Evolutionary conservation across 2,113 vertebrate species (phyloP).

Genomic region (Phylloscopus trochilus): DNA sequence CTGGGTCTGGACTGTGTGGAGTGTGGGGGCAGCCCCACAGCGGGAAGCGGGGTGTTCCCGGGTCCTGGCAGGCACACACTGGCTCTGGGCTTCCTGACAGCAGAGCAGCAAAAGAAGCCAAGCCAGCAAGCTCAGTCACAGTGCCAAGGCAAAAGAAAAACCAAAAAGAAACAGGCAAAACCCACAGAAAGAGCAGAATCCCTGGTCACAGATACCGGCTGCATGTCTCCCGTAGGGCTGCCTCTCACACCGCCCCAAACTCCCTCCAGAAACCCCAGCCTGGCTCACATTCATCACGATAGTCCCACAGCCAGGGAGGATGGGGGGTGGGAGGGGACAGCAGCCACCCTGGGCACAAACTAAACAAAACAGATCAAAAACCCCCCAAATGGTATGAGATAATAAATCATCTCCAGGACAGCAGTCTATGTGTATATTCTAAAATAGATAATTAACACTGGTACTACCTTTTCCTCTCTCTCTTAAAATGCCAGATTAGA

Average conservation of each 20-base stretch:
- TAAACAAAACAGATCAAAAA: not conserved
- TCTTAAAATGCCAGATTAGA: not conserved
- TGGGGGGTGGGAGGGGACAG: not conserved
- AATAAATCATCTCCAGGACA: not conserved
- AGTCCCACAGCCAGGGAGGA: not conserved
- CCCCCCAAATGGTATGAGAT: not conserved
- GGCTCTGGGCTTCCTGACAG: not conserved
- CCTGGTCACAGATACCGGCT: not conserved
- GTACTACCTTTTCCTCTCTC: not conserved
- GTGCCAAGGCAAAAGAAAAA: no score
- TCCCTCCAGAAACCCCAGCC: accelerated
- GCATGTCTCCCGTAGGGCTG: no score
- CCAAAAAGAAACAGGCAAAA: not conserved
- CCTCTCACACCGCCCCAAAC: accelerated
- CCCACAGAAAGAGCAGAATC: not conserved
- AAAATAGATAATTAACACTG: not conserved
- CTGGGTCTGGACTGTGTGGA: no score
- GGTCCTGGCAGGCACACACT: no score
- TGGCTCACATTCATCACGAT: accelerated
- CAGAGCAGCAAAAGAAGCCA: not conserved
- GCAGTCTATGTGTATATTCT: not conserved
- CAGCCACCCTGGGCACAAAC: not conserved
- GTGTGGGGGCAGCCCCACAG: not conserved
- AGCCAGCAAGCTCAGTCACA: not conserved
- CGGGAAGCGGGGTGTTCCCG: not conserved